Base-by-base conservation (phyloP, 2,113 vertebrate genomes). In the Eptesicus fuscus region DNA sequence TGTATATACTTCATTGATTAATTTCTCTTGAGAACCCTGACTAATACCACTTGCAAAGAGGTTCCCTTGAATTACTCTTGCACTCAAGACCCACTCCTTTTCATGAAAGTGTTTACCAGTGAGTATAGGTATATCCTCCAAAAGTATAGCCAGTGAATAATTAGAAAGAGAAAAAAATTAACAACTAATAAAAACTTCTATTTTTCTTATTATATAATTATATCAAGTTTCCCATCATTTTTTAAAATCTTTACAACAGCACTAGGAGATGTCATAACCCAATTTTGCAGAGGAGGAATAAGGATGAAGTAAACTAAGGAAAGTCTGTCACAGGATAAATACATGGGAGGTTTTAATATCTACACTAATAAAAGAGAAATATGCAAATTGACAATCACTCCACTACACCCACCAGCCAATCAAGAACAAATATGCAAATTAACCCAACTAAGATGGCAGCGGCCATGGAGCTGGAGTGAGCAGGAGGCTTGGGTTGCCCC, bases 101-200 rank as follows among this genome's bases (percentile, higher is more conserved):
- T 51, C 44, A 56, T 2, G 10, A 69, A 92, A 51, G 79, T 16
- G 22, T 32, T 56, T 67, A 17, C 56, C 16, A 79, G 14, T 89
- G 30, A 90, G 35, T 74, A 1, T 14, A 79, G 37, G 56, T 7
- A 40, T 78, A 82, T 4, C 23, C 13, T 51, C 32, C 9, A 83
- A 74, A 73, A 44, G 59, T 8, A 76, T 0, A 90, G 25, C 13
- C 22, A 61, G 35, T 30, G 2, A 76, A 71, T 2, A 93, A 42
- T 76, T 73, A 59, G 67, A 95, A 94, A 77, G 1, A 32, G 30
- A 70, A 77, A 42, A 86, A 94, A 93, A 76, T 79, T 37, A 90
- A 30, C n/a, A 82, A 23, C n/a, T 83, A 77, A 61, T 51, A 79
- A 74, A 90, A 18, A 73, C 22, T 91, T 63, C 35, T 37, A 9